These are phyloP conservation scores for Isurus oxyrinchus DNA, from an alignment of 2,113 vertebrate species.

Conservation along the genomic window DNA sequence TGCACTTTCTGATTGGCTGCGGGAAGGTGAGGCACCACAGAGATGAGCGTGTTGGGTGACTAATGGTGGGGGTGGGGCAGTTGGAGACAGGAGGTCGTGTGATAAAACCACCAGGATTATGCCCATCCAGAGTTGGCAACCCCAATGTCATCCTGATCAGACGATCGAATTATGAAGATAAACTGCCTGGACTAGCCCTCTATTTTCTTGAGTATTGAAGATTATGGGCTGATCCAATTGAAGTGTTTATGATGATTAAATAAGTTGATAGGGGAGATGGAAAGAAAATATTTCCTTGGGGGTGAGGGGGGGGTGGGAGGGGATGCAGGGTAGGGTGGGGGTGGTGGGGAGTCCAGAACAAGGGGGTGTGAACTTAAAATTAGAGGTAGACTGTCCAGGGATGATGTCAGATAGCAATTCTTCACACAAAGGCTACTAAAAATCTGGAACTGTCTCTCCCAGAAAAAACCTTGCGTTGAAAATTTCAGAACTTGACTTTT, in stretches of 20 bases:
- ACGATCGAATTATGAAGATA: background rate
- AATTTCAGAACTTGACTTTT: background rate
- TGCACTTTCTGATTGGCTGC: background rate
- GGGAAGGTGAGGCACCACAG: background rate
- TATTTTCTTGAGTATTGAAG: background rate
- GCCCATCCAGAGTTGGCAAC: background rate
- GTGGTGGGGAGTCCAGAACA: background rate
- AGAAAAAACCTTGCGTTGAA: background rate
- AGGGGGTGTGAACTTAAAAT: background rate
- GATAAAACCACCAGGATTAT: background rate
- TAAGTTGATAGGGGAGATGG: background rate
- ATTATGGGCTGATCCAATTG: background rate
- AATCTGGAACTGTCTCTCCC: background rate
- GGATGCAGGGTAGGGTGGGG: background rate
- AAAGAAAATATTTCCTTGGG: background rate
- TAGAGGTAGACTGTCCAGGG: background rate
- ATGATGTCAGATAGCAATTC: background rate
- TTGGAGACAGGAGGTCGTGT: background rate
- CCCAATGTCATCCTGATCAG: background rate
- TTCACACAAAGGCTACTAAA: background rate
- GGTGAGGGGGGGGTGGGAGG: no score
- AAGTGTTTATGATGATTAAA: background rate
- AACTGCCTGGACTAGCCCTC: no score
- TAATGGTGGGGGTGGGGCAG: background rate
- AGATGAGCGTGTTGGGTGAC: background rate